Conservation (phyloP, 1,140 invertebrate genomes). For the Oreohelix idahoensis region DNA sequence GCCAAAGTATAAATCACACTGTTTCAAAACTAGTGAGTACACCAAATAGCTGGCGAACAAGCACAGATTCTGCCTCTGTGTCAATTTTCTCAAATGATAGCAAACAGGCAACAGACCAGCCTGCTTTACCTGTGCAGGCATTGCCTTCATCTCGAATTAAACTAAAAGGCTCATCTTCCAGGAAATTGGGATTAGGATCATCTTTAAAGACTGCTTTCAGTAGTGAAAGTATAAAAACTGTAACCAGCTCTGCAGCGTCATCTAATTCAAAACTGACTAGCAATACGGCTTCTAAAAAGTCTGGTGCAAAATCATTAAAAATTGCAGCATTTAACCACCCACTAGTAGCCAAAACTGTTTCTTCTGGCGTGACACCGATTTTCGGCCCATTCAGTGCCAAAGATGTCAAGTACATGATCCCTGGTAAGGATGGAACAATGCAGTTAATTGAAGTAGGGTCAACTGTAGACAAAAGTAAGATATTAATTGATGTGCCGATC, state of each 20-base stretch:
- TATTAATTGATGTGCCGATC: conserved; percentile 23
- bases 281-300: not conserved
- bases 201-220: not conserved
- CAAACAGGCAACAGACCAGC: not conserved
- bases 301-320: not conserved
- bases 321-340: not conserved
- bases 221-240: conserved; percentile 11
- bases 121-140: not conserved
- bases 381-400: not conserved
- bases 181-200: not conserved
- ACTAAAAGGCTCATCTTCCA: not conserved
- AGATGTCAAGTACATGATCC: conserved; percentile 14
- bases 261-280: not conserved
- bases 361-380: not conserved
- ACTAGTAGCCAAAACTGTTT: not conserved
- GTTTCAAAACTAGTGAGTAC: conserved; percentile 1
- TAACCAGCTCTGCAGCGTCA: not conserved
- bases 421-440: conserved; percentile 3
- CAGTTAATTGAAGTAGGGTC: not conserved
- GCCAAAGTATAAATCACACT: not conserved
- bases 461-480: not conserved
- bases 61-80: conserved; percentile 3
- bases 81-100: not conserved
- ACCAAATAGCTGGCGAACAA: conserved; percentile 19
- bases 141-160: not conserved